Conservation (phyloP, 2,797 vertebrate species). For the Halcyon badia region DNA sequence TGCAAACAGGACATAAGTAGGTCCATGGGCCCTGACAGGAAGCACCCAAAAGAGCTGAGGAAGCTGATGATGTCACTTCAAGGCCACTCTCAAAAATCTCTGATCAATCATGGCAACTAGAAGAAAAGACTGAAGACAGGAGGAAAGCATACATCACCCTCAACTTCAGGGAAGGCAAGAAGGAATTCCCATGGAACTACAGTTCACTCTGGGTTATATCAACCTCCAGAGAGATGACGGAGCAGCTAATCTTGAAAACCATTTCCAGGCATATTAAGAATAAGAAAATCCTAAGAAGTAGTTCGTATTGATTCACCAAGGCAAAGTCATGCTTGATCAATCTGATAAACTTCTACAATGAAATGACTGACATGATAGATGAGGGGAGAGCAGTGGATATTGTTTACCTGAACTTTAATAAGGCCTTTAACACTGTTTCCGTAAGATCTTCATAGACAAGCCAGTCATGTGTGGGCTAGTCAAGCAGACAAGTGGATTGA, state of each 20-base stretch:
- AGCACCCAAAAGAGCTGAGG: background rate
- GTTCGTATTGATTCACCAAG: background rate
- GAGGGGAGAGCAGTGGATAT: background rate
- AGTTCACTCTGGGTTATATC: background rate
- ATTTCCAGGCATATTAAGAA: background rate
- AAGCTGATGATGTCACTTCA: background rate
- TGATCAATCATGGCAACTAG: background rate
- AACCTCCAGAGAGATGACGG: background rate
- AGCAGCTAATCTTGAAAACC: background rate
- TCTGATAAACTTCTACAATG: background rate
- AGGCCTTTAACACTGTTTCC: background rate
- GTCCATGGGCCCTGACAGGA: background rate
- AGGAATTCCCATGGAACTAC: background rate
- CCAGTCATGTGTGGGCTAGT: background rate
- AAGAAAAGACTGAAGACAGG: background rate
- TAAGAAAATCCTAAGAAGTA: background rate
- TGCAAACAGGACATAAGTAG: background rate
- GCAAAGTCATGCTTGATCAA: background rate
- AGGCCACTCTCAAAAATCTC: background rate
- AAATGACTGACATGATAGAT: background rate
- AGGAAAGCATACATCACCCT: background rate
- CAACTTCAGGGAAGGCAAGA: background rate
- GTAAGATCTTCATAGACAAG: background rate
- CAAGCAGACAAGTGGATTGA: background rate
- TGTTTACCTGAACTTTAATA: background rate